A percentile compares a stretch with the other conserved stretches of the same genome.
These are phyloP conservation scores for Notiomystis cincta DNA, from an alignment of 2,113 vertebrate genomes.

Conservation along the genomic window DNA sequence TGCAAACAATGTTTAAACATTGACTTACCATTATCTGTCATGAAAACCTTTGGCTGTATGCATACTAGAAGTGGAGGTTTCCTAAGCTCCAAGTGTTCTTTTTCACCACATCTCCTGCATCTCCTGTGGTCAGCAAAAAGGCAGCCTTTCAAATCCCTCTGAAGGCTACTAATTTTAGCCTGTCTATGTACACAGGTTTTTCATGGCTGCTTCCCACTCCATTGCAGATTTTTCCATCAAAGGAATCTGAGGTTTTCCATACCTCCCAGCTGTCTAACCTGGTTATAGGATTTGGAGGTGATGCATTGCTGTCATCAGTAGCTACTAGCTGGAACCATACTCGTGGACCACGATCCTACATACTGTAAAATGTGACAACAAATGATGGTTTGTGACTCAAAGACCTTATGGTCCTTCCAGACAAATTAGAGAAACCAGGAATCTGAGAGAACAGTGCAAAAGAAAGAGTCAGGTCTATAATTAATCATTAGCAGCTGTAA, in stretches of 20 bases:
- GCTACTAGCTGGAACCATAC: not conserved
- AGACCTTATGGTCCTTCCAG: not conserved
- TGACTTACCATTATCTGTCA: not conserved
- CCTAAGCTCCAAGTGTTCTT: not conserved
- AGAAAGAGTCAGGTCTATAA: not conserved
- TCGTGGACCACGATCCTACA: not conserved
- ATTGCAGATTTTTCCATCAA: not conserved
- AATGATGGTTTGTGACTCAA: not conserved
- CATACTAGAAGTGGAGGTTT: not conserved
- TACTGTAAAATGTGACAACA: not conserved
- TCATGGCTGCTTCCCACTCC: not conserved
- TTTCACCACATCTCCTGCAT: not conserved
- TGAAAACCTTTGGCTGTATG: not conserved
- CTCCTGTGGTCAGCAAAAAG: not conserved
- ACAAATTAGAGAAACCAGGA: not conserved
- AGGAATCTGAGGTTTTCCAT: not conserved
- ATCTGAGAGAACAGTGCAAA: not conserved
- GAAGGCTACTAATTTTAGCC: not conserved
- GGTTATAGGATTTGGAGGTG: not conserved
- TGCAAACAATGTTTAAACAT: not conserved
- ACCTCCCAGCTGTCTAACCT: not conserved
- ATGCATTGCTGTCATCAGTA: not conserved
- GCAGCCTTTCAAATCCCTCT: not conserved
- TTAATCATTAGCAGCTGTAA: not conserved
- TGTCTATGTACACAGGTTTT: not conserved